Evolutionary conservation across 2,113 vertebrate genomes (phyloP).

Genomic region (Eolophus roseicapilla): DNA sequence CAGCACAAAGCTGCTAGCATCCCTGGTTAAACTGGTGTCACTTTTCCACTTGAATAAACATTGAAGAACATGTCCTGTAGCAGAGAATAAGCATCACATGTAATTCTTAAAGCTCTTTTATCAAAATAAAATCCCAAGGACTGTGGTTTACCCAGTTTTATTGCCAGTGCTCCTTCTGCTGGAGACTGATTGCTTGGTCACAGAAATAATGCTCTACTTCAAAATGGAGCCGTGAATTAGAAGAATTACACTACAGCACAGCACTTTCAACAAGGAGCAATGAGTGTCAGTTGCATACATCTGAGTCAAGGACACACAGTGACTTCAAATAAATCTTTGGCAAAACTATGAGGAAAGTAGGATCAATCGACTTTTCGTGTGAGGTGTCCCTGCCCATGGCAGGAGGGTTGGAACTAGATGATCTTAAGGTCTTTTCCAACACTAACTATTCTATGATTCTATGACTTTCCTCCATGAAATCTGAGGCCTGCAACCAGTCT

Average conservation of each 20-base stretch:
- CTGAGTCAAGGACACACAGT: background rate
- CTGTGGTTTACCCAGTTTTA: background rate
- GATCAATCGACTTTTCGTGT: background rate
- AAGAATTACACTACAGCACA: background rate
- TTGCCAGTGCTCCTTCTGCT: slow-evolving; percentile 18
- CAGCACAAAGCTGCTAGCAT: background rate
- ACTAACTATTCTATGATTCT: no score
- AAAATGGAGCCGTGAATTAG: background rate
- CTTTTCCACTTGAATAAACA: background rate
- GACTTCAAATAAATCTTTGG: background rate
- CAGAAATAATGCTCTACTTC: background rate
- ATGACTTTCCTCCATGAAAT: background rate
- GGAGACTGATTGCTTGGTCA: background rate
- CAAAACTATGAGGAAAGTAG: background rate
- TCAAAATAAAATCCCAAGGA: background rate
- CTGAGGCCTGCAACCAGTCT: background rate
- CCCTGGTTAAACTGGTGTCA: background rate
- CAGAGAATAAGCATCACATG: background rate
- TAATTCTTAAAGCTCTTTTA: background rate
- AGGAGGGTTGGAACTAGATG: no score
- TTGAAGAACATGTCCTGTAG: background rate
- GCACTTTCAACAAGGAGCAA: background rate
- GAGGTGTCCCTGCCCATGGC: no score
- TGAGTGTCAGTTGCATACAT: background rate
- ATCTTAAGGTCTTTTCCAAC: no score